A percentile compares a stretch with the other conserved stretches of the same genome.
Evolutionary conservation across 2,797 vertebrate genomes (phyloP).

Genomic region (Ptychobarbus kaznakovi): DNA sequence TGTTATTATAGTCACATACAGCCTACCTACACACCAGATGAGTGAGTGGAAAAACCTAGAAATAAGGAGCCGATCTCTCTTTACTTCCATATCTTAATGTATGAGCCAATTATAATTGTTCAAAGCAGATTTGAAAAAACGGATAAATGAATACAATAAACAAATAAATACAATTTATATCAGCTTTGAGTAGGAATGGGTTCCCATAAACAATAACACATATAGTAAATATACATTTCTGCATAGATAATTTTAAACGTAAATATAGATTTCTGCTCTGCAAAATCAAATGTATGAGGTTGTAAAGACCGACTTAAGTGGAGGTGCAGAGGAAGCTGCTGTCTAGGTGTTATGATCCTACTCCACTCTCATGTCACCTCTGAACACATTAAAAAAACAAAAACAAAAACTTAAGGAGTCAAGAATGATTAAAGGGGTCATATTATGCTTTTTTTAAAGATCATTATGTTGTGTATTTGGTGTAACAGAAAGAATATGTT

Average conservation of each 20-base stretch:
- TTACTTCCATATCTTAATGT: not conserved
- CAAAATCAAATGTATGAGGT: not conserved
- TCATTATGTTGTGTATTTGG: too few species aligned
- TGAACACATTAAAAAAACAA: not conserved
- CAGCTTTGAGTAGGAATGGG: not conserved
- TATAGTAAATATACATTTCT: not conserved
- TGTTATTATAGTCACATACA: conserved; percentile 61
- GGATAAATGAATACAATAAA: too few species aligned
- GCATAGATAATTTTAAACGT: not conserved
- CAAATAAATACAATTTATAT: not conserved
- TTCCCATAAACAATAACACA: too few species aligned
- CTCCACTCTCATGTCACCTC: not conserved
- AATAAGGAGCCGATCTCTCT: conserved; percentile 11
- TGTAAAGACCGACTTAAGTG: not conserved
- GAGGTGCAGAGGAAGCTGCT: not conserved
- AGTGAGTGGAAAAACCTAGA: conserved; percentile 16
- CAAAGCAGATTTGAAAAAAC: not conserved
- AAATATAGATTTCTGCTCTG: not conserved
- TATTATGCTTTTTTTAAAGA: too few species aligned
- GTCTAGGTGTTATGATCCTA: conserved; percentile 24
- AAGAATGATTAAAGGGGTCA: conserved; percentile 6
- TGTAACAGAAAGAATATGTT: too few species aligned
- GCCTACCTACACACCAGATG: conserved; percentile 14
- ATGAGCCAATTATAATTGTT: not conserved
- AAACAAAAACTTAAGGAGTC: not conserved